A percentile compares a stretch with the other conserved stretches of the same genome.
These are phyloP conservation scores for Lepus timidus DNA, from an alignment of 2,113 vertebrate genomes.

Conservation along the genomic window DNA sequence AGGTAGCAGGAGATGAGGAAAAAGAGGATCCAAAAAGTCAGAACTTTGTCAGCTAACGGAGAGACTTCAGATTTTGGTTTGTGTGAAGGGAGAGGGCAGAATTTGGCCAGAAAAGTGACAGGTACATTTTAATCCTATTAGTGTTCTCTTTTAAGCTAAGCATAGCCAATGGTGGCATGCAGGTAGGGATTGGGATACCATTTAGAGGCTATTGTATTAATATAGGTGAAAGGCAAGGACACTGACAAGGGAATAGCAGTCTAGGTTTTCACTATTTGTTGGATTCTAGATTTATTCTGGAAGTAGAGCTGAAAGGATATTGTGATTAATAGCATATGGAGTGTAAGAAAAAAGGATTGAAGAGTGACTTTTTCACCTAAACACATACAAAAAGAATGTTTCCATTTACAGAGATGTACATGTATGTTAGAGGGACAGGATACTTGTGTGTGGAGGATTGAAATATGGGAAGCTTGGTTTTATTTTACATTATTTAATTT, in stretches of 20 bases:
- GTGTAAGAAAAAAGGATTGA: background rate
- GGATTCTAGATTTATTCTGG: background rate
- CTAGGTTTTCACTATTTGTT: background rate
- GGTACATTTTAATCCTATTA: background rate
- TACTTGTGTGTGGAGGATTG: no score
- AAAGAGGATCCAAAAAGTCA: background rate
- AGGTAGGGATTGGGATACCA: background rate
- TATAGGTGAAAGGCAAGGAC: background rate
- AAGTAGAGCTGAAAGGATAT: background rate
- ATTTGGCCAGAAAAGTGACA: background rate
- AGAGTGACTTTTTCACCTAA: background rate
- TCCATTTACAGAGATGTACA: background rate
- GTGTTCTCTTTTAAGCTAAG: background rate
- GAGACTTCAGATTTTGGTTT: background rate
- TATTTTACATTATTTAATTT: no score
- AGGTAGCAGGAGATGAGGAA: background rate
- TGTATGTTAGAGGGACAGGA: background rate
- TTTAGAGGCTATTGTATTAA: background rate
- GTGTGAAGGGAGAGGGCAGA: background rate
- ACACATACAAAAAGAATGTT: conserved; percentile 36
- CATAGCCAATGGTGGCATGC: background rate
- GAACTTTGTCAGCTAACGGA: background rate
- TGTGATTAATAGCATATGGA: background rate
- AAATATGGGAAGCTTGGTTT: background rate
- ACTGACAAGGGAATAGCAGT: background rate